Conservation (phyloP, 2,888 invertebrate genomes). For the Drosophila pseudotalamancana region DNA sequence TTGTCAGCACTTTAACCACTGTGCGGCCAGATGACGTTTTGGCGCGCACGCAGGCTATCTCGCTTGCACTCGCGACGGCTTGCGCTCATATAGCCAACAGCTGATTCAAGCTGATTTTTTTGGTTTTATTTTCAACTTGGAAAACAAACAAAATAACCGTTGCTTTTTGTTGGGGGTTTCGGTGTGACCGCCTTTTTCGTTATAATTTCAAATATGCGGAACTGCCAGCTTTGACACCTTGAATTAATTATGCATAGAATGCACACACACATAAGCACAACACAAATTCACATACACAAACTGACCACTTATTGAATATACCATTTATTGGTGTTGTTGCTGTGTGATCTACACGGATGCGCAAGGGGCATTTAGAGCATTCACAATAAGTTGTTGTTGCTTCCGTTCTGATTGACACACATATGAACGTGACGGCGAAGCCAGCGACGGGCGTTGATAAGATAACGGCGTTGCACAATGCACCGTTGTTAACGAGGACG, state of each 20-base stretch:
- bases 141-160: slow-evolving; percentile 52
- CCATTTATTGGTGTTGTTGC: slow-evolving; percentile 21
- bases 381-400: slow-evolving; percentile 37
- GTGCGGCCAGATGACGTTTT: slow-evolving; percentile 54
- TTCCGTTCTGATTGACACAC: slow-evolving; percentile 52
- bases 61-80: slow-evolving; percentile 36
- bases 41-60: slow-evolving; percentile 57
- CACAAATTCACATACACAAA: slow-evolving; percentile 17
- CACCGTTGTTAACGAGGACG: slow-evolving; percentile 11
- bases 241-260: slow-evolving; percentile 52
- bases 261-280: slow-evolving; percentile 8
- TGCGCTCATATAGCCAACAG: slow-evolving; percentile 47
- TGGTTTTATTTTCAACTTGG: slow-evolving; percentile 39
- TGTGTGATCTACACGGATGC: slow-evolving; percentile 29
- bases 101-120: slow-evolving; percentile 55
- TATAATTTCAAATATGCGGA: slow-evolving; percentile 54
- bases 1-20: slow-evolving; percentile 30
- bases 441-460: slow-evolving; percentile 9
- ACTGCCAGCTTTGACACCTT: slow-evolving; percentile 37
- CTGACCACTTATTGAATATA: slow-evolving; percentile 30
- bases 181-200: slow-evolving; percentile 37
- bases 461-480: slow-evolving; percentile 10
- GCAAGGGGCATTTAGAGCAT: slow-evolving; percentile 24
- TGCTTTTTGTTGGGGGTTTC: slow-evolving; percentile 35
- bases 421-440: slow-evolving; percentile 33